A percentile compares a stretch with the other conserved stretches of the same genome.
Evolutionary conservation across 1,140 invertebrate species (phyloP).

Genomic region (Neotoxoptera formosana): DNA sequence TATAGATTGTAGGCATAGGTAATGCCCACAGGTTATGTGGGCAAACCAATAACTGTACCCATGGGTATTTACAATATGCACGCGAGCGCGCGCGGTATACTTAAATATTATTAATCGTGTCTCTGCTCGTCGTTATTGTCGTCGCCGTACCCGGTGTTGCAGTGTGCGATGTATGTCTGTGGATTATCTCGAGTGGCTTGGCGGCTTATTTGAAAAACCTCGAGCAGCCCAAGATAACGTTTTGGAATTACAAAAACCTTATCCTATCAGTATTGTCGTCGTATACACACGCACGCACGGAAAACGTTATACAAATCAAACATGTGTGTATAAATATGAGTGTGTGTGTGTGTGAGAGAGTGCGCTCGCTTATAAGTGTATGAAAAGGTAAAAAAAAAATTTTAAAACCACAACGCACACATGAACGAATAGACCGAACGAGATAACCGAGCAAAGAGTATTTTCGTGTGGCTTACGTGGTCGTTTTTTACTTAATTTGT

Average conservation of each 20-base stretch:
- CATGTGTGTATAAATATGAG: neutral
- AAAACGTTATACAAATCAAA: constrained; percentile 40
- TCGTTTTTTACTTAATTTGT: neutral
- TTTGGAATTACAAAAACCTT: constrained; percentile 40
- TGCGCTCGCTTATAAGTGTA: too few relatives aligned
- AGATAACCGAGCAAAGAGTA: constrained; percentile 28
- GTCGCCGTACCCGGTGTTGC: neutral
- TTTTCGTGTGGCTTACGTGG: constrained; percentile 3
- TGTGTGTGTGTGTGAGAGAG: too few relatives aligned
- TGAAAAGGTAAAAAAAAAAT: constrained; percentile 3
- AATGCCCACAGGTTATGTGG: neutral
- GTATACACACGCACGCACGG: neutral
- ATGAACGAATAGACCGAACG: constrained; percentile 16
- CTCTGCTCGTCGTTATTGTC: neutral
- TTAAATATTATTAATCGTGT: neutral
- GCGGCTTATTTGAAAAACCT: constrained; percentile 54
- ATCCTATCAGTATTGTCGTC: constrained; percentile 32
- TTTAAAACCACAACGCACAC: constrained; percentile 24
- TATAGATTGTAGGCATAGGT: too few relatives aligned
- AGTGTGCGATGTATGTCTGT: neutral
- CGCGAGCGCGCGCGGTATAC: neutral
- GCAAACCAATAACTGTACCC: neutral
- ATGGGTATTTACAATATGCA: too few relatives aligned
- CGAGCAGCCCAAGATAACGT: constrained; percentile 32
- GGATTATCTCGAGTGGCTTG: constrained; percentile 48